Conservation (phyloP, 1,140 invertebrate species). For the Trialeurodes vaporariorum region DNA sequence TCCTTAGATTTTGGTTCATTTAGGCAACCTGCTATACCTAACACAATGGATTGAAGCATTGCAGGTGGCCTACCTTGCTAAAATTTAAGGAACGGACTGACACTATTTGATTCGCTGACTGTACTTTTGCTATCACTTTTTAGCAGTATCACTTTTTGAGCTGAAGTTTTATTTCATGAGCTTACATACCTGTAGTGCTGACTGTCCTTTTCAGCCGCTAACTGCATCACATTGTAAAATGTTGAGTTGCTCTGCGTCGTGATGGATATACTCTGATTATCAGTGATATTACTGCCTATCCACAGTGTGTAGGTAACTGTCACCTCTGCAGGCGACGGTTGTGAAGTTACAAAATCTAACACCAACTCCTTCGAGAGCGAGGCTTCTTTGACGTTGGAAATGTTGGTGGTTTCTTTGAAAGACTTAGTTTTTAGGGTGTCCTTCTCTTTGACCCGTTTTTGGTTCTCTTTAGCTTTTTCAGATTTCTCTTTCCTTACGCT, state of each 20-base stretch:
- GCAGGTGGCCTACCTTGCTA: too few relatives aligned
- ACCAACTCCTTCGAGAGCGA: not conserved
- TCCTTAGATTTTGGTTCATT: too few relatives aligned
- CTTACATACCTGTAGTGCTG: constrained; percentile 7
- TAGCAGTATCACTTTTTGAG: too few relatives aligned
- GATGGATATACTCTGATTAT: constrained; percentile 55
- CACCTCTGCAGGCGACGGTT: constrained; percentile 31
- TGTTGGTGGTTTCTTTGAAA: not conserved
- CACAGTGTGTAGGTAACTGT: constrained; percentile 73
- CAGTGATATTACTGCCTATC: constrained; percentile 70
- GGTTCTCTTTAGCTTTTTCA: not conserved
- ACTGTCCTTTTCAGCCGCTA: constrained; percentile 59
- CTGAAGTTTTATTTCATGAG: too few relatives aligned
- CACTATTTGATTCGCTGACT: too few relatives aligned
- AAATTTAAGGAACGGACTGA: too few relatives aligned
- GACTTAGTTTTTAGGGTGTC: not conserved
- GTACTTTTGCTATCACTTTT: too few relatives aligned
- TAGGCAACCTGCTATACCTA: too few relatives aligned
- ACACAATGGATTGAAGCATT: too few relatives aligned
- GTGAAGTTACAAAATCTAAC: not conserved
- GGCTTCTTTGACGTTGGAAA: too few relatives aligned
- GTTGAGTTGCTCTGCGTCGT: constrained; percentile 58
- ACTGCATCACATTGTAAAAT: constrained; percentile 73
- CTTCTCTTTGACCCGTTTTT: not conserved
- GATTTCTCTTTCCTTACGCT: not conserved